A percentile compares a stretch with the other conserved stretches of the same genome.
These are phyloP conservation scores for Ascaphus truei DNA, from an alignment of 2,113 vertebrate species.

Conservation along the genomic window DNA sequence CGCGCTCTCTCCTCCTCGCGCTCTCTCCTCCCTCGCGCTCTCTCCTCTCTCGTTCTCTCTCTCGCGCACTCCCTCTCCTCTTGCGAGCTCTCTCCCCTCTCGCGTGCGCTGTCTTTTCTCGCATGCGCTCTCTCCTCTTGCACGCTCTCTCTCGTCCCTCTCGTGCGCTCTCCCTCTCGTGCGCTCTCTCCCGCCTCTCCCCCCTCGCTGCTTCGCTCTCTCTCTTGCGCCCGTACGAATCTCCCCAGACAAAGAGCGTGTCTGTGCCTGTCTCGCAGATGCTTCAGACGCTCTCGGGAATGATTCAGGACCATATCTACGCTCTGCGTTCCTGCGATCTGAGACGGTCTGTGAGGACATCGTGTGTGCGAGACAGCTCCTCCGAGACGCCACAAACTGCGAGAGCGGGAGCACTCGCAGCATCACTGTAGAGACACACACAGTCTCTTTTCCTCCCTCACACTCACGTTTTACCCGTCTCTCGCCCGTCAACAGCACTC, in stretches of 20 bases:
- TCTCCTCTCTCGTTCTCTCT: no score
- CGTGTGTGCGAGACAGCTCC: slow-evolving; percentile 76
- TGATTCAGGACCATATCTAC: slow-evolving; percentile 80
- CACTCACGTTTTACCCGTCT: background rate
- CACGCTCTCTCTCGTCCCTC: no score
- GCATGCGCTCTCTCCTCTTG: no score
- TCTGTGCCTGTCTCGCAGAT: slow-evolving; percentile 50
- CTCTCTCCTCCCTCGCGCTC: background rate
- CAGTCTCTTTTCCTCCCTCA: background rate
- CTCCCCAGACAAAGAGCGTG: background rate
- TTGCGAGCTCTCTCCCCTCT: no score
- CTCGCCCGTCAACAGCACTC: no score
- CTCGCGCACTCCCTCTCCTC: no score
- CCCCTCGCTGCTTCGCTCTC: background rate
- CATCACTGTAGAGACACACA: no score
- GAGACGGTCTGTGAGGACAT: slow-evolving; percentile 70
- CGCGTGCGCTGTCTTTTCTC: no score
- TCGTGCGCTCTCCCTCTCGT: no score
- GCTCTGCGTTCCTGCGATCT: slow-evolving; percentile 68
- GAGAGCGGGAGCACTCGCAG: slow-evolving; percentile 77
- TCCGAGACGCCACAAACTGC: slow-evolving; percentile 86
- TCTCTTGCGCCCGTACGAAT: background rate
- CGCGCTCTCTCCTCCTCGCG: background rate
- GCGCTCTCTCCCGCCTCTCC: no score
- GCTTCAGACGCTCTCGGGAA: slow-evolving; percentile 81